A percentile compares a stretch with the other conserved stretches of the same genome.
These are phyloP conservation scores for Oreochromis tanganicae DNA, from an alignment of 2,113 vertebrate species.

Conservation along the genomic window DNA sequence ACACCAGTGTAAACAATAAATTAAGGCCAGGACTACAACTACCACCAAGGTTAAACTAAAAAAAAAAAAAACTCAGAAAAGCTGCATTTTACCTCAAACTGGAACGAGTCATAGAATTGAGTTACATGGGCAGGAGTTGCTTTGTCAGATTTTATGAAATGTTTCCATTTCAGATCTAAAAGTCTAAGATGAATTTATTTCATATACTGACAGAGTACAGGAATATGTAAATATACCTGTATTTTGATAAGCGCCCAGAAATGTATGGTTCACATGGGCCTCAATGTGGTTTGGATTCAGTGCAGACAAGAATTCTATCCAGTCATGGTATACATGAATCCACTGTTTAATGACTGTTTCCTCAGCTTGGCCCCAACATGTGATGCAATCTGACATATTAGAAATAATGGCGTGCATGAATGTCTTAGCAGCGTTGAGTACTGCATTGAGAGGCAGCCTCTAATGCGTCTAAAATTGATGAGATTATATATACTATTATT, in stretches of 20 bases:
- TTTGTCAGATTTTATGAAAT: not conserved
- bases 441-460: not conserved
- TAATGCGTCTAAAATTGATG: not conserved
- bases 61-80: constrained; percentile 69
- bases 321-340: not conserved
- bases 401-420: not conserved
- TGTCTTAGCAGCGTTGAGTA: not conserved
- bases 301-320: not conserved
- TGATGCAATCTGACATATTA: not conserved
- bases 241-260: not conserved
- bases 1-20: constrained; percentile 58
- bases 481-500: no score
- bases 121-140: constrained; percentile 11
- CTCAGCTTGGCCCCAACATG: not conserved
- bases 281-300: not conserved
- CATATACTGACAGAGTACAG: not conserved
- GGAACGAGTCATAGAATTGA: not conserved
- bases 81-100: constrained; percentile 32
- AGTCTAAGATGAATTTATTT: not conserved
- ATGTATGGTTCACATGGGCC: not conserved
- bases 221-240: not conserved
- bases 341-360: not conserved
- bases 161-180: not conserved
- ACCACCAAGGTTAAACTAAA: not conserved
- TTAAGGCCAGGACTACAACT: constrained; percentile 54